Evolutionary conservation across 2,797 vertebrate species (phyloP).

Genomic region (Rhadinocentrus ornatus): DNA sequence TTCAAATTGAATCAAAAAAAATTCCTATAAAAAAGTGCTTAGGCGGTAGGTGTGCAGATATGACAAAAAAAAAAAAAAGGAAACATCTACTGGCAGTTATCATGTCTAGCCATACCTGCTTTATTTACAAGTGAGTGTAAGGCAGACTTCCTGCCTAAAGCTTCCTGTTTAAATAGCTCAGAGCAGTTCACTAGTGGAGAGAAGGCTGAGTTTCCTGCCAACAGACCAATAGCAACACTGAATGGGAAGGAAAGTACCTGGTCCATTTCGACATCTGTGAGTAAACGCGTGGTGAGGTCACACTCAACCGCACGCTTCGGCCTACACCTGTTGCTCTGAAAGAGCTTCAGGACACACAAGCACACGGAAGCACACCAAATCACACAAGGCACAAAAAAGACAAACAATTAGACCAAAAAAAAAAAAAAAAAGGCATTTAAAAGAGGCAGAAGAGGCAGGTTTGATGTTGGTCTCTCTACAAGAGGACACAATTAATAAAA

Average conservation of each 20-base stretch:
- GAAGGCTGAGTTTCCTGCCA: slow-evolving; percentile 85
- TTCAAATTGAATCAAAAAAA: slow-evolving; percentile 9
- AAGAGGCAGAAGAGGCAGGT: slow-evolving; percentile 20
- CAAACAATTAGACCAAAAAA: slow-evolving; percentile 52
- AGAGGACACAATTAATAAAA: not conserved
- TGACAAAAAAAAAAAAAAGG: slow-evolving; percentile 6
- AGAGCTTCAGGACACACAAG: slow-evolving; percentile 87
- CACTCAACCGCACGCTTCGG: slow-evolving; percentile 79
- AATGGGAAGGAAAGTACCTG: slow-evolving; percentile 82
- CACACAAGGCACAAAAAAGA: slow-evolving; percentile 58
- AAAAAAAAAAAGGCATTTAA: slow-evolving; percentile 31
- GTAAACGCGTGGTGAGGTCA: slow-evolving; percentile 83
- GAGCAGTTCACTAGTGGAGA: slow-evolving; percentile 38
- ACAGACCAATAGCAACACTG: slow-evolving; percentile 66
- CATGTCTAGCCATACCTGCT: slow-evolving; percentile 45
- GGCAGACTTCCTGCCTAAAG: slow-evolving; percentile 70
- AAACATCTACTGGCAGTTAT: slow-evolving; percentile 13
- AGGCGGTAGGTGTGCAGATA: not conserved
- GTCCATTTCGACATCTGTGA: slow-evolving; percentile 90
- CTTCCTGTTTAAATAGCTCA: slow-evolving; percentile 74
- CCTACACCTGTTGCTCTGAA: slow-evolving; percentile 86
- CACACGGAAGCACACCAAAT: slow-evolving; percentile 51
- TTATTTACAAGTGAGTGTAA: slow-evolving; percentile 67
- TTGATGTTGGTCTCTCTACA: slow-evolving; percentile 14
- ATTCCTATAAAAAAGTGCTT: not conserved